Conservation (phyloP, 2,113 vertebrate genomes). For the Coptodon rendalli region DNA sequence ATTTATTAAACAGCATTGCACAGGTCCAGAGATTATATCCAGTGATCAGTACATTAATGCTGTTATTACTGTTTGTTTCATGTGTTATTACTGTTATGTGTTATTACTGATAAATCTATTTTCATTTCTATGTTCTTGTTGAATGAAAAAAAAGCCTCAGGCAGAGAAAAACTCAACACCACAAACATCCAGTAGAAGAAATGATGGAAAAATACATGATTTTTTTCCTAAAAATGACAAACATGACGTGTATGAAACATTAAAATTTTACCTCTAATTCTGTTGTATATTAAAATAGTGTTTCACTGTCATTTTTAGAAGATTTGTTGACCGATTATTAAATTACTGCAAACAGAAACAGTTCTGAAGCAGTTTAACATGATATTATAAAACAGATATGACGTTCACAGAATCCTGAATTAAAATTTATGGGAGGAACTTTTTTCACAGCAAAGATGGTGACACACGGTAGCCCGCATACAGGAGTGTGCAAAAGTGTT, state of each 20-base stretch:
- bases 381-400: neutral
- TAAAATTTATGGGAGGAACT: neutral
- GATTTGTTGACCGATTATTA: neutral
- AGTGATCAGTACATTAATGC: fast-evolving
- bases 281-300: neutral
- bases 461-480: neutral
- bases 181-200: neutral
- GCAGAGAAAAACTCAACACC: neutral
- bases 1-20: neutral
- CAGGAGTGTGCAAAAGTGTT: neutral
- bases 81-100: neutral
- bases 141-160: neutral
- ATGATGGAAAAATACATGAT: neutral
- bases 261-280: neutral
- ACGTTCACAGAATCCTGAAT: neutral
- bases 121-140: neutral
- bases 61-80: neutral
- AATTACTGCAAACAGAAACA: neutral
- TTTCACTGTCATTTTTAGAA: neutral
- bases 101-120: neutral
- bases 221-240: neutral
- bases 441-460: neutral
- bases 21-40: neutral
- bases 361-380: neutral
- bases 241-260: neutral